Evolutionary conservation across 2,113 vertebrate species (phyloP), one percentile per base, ranked within the genome.

Genomic region (Halcyon malimbica): DNA sequence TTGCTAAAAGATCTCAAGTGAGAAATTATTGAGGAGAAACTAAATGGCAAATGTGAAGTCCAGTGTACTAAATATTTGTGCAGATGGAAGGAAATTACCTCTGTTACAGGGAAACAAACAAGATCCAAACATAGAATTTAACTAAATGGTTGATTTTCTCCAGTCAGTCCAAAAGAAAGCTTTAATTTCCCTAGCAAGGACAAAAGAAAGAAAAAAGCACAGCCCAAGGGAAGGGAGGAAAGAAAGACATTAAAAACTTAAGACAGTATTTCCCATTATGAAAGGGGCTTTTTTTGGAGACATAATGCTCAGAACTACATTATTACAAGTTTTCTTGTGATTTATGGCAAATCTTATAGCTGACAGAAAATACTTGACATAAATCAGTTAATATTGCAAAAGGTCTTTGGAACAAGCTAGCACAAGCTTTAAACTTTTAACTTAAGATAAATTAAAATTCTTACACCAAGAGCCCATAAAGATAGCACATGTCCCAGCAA

Each of bases 291-390:
- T 51, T 95, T 94, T 89, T 89, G 69, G 95, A 95, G 83, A 79
- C 91, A 79, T 85, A 87, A 89, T 91, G 74, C 92, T 84, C 95
- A 89, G 86, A 94, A 93, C 87, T 69, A 87, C 92, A 83, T 79
- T 93, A 94, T 94, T 91, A 95, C 89, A 94, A 87, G 91, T 94
- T 94, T 94, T 91, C 46, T 91, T 89, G 74, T 96, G 94, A 97
- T 96, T 96, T 95, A 96, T 93, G 83, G 85, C 82, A 95, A 89
- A 96, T 96, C 89, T 87, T 68, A 67, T 57, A 91, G 83, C 74
- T 94, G 94, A 96, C 92, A 96, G 93, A 96, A 93, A 95, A 96
- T 89, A 74, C 51, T 91, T 94, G 86, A 96, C 94, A 96, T 97
- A 95, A 97, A 92, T 97, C 94, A 91, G 69, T 92, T 91, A 91